A percentile compares a stretch with the other conserved stretches of the same genome.
phyloP scores from a whole-genome alignment of 2,888 invertebrate genomes.

The Epistrophe grossulariae region DNA sequence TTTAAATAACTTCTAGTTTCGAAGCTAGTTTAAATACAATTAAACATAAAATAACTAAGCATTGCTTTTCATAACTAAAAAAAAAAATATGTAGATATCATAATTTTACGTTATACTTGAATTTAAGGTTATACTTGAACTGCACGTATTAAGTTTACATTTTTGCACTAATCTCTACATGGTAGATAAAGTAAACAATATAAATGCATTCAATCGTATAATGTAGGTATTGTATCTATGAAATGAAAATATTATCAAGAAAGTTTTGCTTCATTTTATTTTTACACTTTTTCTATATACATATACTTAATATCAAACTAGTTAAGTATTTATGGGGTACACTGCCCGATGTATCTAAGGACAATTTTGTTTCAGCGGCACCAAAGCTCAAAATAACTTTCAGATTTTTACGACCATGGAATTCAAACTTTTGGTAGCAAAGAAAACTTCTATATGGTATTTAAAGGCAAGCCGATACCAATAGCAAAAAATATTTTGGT shows the following conservation, averaged over 20 bases:
- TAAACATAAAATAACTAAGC: no score
- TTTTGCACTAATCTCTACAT: no score
- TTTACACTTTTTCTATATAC: constrained; percentile 54
- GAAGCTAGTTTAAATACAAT: no score
- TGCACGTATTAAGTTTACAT: no score
- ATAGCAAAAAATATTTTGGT: constrained; percentile 64
- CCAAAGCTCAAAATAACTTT: constrained; percentile 63
- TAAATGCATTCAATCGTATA: constrained; percentile 49
- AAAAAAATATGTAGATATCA: no score
- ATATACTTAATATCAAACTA: constrained; percentile 70
- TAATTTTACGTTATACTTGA: no score
- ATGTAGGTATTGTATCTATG: constrained; percentile 37
- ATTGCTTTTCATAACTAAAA: no score
- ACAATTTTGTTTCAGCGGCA: constrained; percentile 57
- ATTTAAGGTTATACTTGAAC: no score
- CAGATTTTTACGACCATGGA: constrained; percentile 36
- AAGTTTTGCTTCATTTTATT: constrained; percentile 58
- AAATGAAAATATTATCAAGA: constrained; percentile 62
- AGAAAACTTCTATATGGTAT: constrained; percentile 54
- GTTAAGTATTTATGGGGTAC: constrained; percentile 60
- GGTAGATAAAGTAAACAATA: constrained; percentile 22
- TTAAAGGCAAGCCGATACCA: constrained; percentile 30
- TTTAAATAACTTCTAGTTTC: no score
- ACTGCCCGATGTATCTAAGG: constrained; percentile 43
- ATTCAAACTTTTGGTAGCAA: constrained; percentile 62